Percentiles rank a stretch among this genome's conserved stretches.
Conservation (phyloP, 1,140 invertebrate genomes). For the Chionoecetes opilio region DNA sequence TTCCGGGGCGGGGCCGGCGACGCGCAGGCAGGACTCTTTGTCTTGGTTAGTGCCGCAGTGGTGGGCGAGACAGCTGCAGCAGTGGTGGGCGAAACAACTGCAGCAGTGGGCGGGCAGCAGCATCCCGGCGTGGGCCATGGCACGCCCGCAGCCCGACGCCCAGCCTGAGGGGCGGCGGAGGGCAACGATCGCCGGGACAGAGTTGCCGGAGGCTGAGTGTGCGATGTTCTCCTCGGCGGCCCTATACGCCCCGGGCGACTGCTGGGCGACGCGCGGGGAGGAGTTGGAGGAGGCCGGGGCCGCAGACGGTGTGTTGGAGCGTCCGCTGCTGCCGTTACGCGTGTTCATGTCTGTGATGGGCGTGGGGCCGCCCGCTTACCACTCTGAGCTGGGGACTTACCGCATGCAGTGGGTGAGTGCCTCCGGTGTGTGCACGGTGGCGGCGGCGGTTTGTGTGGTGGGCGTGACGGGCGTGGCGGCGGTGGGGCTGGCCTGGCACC, state of each 20-base stretch:
- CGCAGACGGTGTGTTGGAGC: not conserved
- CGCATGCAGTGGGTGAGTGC: conserved; percentile 23
- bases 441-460: not conserved
- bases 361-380: conserved; percentile 32
- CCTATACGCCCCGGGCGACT: not conserved
- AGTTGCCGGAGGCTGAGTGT: not conserved
- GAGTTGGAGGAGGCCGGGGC: not conserved
- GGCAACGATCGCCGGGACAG: not conserved
- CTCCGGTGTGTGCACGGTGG: not conserved
- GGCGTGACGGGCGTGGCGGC: conserved; percentile 12
- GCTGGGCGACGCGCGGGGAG: not conserved
- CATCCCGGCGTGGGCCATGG: not conserved
- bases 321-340: not conserved
- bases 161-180: not conserved
- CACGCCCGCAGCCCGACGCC: not conserved
- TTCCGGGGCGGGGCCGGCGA: not conserved
- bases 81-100: not conserved
- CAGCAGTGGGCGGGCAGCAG: not conserved
- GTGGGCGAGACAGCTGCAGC: not conserved
- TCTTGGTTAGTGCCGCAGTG: not conserved
- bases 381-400: not conserved
- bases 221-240: not conserved
- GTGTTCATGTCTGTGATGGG: conserved; percentile 44
- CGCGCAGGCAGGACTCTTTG: not conserved
- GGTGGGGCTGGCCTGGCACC: not conserved